Evolutionary conservation across 1,140 invertebrate genomes (phyloP).

Genomic region (Trypoxylus dichotomus): DNA sequence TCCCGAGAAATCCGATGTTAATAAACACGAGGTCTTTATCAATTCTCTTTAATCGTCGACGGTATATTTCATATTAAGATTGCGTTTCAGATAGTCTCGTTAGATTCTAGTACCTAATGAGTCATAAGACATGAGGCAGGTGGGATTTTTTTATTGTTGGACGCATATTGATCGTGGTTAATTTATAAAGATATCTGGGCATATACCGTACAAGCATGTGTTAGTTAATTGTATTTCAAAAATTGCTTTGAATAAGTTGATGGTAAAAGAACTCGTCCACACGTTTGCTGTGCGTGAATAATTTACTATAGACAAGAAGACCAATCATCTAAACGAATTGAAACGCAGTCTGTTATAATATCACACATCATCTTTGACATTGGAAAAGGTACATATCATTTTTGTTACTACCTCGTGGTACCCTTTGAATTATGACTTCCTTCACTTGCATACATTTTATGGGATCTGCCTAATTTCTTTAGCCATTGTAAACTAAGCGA

Average conservation of each 20-base stretch:
- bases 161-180: background rate
- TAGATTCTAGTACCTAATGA: background rate
- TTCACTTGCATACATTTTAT: too few species aligned
- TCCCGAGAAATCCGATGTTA: background rate
- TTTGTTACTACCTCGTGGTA: too few species aligned
- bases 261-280: background rate
- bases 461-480: too few species aligned
- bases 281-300: background rate
- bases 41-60: background rate
- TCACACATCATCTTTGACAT: too few species aligned
- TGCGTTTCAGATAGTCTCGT: background rate
- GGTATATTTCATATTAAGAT: background rate
- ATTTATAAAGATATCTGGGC: too few species aligned
- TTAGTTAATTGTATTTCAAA: background rate
- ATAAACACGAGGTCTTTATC: slow-evolving; percentile 3
- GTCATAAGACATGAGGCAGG: background rate
- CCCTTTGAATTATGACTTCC: too few species aligned
- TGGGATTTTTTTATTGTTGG: background rate
- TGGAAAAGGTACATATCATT: too few species aligned
- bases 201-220: too few species aligned
- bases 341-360: too few species aligned
- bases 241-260: background rate
- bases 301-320: too few species aligned
- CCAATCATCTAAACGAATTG: too few species aligned
- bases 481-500: too few species aligned